Conservation (phyloP, 2,797 vertebrate genomes). For the Schizopygopsis pylzovi region DNA sequence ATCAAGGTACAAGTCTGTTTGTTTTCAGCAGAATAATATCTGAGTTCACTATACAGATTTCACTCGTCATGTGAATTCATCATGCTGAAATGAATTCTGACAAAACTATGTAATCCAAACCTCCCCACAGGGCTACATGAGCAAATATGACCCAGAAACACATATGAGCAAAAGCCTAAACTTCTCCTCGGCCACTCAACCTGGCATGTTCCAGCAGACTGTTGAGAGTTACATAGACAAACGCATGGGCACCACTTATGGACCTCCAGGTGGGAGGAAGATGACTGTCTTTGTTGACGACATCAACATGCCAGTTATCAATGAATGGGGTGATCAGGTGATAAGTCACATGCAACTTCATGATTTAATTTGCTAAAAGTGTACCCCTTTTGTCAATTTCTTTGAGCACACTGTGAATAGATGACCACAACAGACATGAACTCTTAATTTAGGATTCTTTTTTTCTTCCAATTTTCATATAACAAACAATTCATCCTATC, state of each 20-base stretch:
- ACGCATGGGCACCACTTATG: conserved; percentile 84
- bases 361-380: neutral
- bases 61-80: neutral
- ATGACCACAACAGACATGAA: neutral
- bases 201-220: conserved; percentile 80
- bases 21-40: neutral
- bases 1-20: conserved; percentile 75
- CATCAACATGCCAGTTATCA: conserved; percentile 89
- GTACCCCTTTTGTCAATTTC: neutral
- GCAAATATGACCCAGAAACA: conserved; percentile 79
- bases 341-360: conserved; percentile 27
- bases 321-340: conserved; percentile 91
- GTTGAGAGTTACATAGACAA: conserved; percentile 87
- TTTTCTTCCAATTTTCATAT: neutral
- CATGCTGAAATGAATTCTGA: neutral
- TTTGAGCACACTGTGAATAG: neutral
- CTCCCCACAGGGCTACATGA: conserved; percentile 77
- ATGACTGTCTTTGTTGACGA: conserved; percentile 88
- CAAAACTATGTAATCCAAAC: neutral
- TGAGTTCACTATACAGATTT: neutral
- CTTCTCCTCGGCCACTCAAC: conserved; percentile 86
- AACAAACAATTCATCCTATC: neutral
- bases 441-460: neutral
- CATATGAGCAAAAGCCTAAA: conserved; percentile 82
- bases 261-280: conserved; percentile 83